phyloP scores from a whole-genome alignment of 2,113 vertebrate species.

The Aspidoscelis tigris region DNA sequence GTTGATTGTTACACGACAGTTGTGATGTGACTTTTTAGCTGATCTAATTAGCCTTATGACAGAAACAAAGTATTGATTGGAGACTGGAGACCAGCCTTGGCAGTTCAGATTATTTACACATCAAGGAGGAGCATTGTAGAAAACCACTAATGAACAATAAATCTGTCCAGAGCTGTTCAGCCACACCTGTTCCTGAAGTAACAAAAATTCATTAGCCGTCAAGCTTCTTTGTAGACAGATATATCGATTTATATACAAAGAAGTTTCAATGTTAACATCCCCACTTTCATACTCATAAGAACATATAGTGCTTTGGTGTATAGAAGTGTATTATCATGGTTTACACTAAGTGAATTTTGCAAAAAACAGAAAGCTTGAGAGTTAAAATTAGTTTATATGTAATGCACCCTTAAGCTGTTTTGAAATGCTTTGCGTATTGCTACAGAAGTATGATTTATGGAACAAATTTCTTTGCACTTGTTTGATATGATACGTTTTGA shows the following conservation, averaged over 20 bases:
- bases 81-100: conserved; percentile 80
- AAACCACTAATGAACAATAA: conserved; percentile 88
- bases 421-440: conserved; percentile 34
- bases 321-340: conserved; percentile 19
- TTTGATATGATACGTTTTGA: conserved; percentile 50
- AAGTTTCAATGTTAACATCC: conserved; percentile 53
- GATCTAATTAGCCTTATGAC: conserved; percentile 85
- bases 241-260: conserved; percentile 63
- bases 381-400: not conserved
- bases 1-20: conserved; percentile 78
- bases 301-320: conserved; percentile 13
- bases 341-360: conserved; percentile 6
- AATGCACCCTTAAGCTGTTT: conserved; percentile 13
- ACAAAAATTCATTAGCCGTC: conserved; percentile 79
- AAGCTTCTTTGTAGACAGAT: conserved; percentile 59
- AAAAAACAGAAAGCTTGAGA: not conserved
- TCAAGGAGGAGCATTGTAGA: conserved; percentile 79
- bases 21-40: conserved; percentile 81
- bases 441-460: conserved; percentile 52
- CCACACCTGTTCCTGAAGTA: conserved; percentile 84
- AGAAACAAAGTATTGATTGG: conserved; percentile 86
- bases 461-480: conserved; percentile 37
- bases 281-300: conserved; percentile 30
- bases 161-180: conserved; percentile 76
- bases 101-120: conserved; percentile 83